These are phyloP conservation scores for Marasmarcha lunaedactyla DNA, from an alignment of 2,888 invertebrate genomes.

Conservation along the genomic window DNA sequence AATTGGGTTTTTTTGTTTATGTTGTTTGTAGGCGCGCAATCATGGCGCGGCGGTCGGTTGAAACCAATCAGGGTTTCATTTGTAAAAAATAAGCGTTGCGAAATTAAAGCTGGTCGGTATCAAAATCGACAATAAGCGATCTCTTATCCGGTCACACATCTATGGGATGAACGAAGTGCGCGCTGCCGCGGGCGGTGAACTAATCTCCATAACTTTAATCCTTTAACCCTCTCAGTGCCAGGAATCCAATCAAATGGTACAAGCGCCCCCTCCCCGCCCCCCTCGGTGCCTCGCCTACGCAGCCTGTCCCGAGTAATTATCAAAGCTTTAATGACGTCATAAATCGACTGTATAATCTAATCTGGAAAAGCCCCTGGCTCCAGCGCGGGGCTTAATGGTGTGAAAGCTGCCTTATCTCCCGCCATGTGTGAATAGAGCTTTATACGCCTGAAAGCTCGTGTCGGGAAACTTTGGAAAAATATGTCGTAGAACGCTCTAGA, in stretches of 20 bases:
- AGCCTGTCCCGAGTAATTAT: slow-evolving; percentile 73
- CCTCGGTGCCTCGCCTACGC: slow-evolving; percentile 56
- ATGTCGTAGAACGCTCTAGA: slow-evolving; percentile 67
- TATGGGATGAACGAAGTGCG: slow-evolving; percentile 62
- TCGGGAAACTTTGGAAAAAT: slow-evolving; percentile 71
- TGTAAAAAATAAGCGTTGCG: slow-evolving; percentile 24
- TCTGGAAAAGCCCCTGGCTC: slow-evolving; percentile 72
- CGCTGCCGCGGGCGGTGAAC: slow-evolving; percentile 64
- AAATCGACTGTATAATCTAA: slow-evolving; percentile 73
- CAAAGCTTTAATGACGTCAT: slow-evolving; percentile 72
- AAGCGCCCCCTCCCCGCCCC: slow-evolving; percentile 33
- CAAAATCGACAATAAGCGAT: slow-evolving; percentile 68
- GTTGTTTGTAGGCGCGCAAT: not conserved
- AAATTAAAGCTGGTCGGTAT: slow-evolving; percentile 61
- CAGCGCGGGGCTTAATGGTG: slow-evolving; percentile 69
- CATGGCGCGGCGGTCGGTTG: slow-evolving; percentile 7
- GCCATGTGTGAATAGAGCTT: slow-evolving; percentile 71
- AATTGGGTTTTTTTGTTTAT: not conserved
- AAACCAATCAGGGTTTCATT: slow-evolving; percentile 36
- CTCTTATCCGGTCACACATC: slow-evolving; percentile 62
- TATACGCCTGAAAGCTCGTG: slow-evolving; percentile 68
- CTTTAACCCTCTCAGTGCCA: slow-evolving; percentile 66
- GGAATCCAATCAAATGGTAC: slow-evolving; percentile 71
- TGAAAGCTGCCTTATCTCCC: slow-evolving; percentile 71
- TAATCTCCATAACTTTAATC: slow-evolving; percentile 72